Base-by-base conservation (phyloP, 1,140 invertebrate genomes). In the fruit fly (Drosophila melanogaster) region DNA sequence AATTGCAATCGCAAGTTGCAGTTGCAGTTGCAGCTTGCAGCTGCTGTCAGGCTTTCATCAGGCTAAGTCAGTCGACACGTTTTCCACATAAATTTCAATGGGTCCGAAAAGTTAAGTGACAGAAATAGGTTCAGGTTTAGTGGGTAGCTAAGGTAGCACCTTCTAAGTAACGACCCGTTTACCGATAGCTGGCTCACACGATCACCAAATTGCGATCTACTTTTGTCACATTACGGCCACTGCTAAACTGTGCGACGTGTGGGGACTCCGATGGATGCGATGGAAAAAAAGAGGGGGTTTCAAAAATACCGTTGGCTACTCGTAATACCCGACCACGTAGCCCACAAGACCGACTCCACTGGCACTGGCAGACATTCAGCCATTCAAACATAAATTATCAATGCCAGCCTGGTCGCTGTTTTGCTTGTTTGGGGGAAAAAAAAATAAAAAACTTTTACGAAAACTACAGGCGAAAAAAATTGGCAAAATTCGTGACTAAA, bases 51-150 rank as follows among this genome's bases (percentile, higher is more conserved):
- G 66, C 75, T 78, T 78, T 78, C 75, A 78, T 72, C 73, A 77
- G 73, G 72, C 41, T 67, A 69, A 77, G 58, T 72, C 66, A 78
- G 46, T 77, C 47, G 66, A 75, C 79, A 83, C 79, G 79, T 83
- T 83, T 83, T 79, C 40, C 69, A 69, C 75, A 81, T 81, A 79
- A 83, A 79, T 83, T 79, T 73, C 69, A 83, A 79, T 79, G 56
- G 75, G 54, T 60, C 59, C 47, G 49, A 70, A 64, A 46, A 57
- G 67, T 49, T 70, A 70, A 70, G 67, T 70, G 67, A 70, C 64
- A 70, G 67, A 70, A 70, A 70, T 75, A 35, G 71, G 51, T 37
- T 76, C 46, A 53, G 72, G 26, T 64, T 75, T 56, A 43, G 59
- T 65, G 64, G 54, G 66, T 56, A 38, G 33, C 33, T 33, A 33